Conservation (phyloP, 2,797 vertebrate genomes). For the Dipus sagitta region DNA sequence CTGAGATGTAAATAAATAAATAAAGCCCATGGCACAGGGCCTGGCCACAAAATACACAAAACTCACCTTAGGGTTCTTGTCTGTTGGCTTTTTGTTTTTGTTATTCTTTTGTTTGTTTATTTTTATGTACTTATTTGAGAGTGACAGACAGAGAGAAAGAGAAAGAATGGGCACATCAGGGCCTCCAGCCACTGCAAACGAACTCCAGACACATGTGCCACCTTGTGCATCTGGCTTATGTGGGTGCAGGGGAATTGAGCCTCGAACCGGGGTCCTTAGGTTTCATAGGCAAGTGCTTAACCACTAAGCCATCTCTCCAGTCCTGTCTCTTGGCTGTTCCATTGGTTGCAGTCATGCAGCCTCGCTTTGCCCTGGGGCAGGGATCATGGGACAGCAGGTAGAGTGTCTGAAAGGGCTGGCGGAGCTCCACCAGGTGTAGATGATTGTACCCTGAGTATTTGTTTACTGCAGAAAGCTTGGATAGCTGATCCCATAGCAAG, state of each 20-base stretch:
- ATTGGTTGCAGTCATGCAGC: background rate
- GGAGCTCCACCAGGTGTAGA: background rate
- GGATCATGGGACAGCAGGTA: background rate
- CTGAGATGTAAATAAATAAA: background rate
- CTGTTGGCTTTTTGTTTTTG: background rate
- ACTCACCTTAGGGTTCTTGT: background rate
- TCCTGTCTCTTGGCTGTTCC: too few species aligned
- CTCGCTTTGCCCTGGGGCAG: background rate
- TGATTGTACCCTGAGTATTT: background rate
- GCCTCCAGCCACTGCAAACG: too few species aligned
- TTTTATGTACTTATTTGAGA: too few species aligned
- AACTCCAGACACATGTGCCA: too few species aligned
- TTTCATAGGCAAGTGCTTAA: too few species aligned
- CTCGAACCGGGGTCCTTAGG: too few species aligned
- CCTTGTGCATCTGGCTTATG: too few species aligned
- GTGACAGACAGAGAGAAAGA: too few species aligned
- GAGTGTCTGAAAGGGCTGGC: background rate
- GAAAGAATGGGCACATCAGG: too few species aligned
- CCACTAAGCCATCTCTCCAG: too few species aligned
- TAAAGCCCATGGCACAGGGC: background rate
- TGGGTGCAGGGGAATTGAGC: too few species aligned
- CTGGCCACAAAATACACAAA: accelerated
- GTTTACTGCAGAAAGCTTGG: slow-evolving; percentile 12
- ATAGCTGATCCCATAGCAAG: background rate
- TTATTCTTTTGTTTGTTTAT: too few species aligned